Evolutionary conservation across 2,797 vertebrate genomes (phyloP).

Genomic region (Todus mexicanus): DNA sequence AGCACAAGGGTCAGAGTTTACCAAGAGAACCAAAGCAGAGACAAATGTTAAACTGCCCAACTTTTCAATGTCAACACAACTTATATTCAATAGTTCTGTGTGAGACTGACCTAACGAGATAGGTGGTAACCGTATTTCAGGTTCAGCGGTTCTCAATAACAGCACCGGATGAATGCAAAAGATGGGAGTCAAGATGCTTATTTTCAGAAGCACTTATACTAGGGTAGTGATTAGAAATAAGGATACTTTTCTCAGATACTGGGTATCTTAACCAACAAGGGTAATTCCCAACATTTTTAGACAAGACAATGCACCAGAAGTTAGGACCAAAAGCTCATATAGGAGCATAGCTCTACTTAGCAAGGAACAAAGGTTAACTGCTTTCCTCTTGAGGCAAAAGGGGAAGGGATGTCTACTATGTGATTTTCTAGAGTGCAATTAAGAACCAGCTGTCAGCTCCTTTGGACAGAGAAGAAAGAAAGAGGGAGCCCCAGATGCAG

Average conservation of each 20-base stretch:
- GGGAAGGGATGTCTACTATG: not conserved
- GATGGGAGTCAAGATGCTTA: not conserved
- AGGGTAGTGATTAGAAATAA: not conserved
- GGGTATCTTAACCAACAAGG: not conserved
- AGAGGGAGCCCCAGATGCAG: not conserved
- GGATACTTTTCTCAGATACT: not conserved
- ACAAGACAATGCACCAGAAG: not conserved
- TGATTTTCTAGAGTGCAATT: not conserved
- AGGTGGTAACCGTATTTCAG: not conserved
- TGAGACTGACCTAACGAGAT: conserved; percentile 7
- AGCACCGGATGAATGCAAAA: not conserved
- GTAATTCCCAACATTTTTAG: not conserved
- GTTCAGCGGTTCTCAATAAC: not conserved
- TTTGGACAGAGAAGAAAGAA: not conserved
- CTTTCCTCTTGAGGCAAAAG: not conserved
- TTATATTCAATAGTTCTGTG: not conserved
- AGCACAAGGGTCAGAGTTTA: not conserved
- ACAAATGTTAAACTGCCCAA: not conserved
- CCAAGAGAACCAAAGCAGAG: not conserved
- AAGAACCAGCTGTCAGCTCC: not conserved
- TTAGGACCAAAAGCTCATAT: not conserved
- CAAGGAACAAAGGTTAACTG: not conserved
- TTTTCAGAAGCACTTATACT: conserved; percentile 2
- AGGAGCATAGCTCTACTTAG: not conserved
- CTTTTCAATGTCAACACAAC: not conserved